A percentile compares a stretch with the other conserved stretches of the same genome.
Conservation (phyloP, 53 echinoderm and acorn worm species). For the Stichopus horrens region DNA sequence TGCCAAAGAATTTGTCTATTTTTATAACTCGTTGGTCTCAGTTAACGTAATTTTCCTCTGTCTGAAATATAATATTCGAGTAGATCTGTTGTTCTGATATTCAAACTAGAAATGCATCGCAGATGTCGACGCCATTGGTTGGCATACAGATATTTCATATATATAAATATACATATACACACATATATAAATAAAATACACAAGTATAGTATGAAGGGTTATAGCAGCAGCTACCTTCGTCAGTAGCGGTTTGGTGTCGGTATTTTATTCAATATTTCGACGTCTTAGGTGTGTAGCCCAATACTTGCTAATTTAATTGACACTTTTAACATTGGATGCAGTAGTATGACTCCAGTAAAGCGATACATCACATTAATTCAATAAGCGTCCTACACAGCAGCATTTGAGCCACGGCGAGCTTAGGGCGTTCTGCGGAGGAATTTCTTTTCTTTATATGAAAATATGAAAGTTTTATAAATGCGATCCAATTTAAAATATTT, state of each 20-base stretch:
- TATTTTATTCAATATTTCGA: constrained; percentile 17
- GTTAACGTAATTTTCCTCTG: not conserved
- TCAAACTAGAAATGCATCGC: not conserved
- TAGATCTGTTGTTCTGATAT: not conserved
- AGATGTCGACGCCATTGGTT: not conserved
- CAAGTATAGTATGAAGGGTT: too few species aligned
- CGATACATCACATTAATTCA: constrained; percentile 40
- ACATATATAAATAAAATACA: too few species aligned
- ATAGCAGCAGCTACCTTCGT: not conserved
- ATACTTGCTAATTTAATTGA: constrained; percentile 39
- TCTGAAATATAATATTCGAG: not conserved
- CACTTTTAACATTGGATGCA: constrained; percentile 41
- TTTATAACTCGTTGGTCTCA: too few species aligned
- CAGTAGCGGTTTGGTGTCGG: not conserved
- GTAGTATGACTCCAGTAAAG: constrained; percentile 41
- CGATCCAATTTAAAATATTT: not conserved
- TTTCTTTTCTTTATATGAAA: not conserved
- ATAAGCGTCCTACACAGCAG: constrained; percentile 4
- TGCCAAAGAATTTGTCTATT: too few species aligned
- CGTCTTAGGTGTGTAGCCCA: constrained; percentile 26
- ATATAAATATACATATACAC: not conserved
- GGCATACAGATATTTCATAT: not conserved
- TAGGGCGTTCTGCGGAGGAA: constrained; percentile 33
- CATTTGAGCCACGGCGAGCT: constrained; percentile 24
- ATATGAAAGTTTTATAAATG: not conserved